phyloP scores from a whole-genome alignment of 2,113 vertebrate genomes.

The Melozone crissalis region DNA sequence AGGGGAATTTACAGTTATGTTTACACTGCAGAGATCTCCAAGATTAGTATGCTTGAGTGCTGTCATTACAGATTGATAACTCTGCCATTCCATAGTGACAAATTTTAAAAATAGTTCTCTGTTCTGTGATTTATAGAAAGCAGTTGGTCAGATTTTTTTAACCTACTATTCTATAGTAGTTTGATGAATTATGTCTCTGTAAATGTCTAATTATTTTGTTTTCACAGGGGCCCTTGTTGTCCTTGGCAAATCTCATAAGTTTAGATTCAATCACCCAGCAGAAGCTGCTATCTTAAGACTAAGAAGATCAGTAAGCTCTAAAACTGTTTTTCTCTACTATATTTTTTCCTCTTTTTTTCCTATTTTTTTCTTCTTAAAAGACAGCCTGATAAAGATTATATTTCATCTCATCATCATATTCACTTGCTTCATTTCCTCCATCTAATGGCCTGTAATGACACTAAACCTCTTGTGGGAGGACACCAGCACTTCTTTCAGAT shows the following conservation, averaged over 20 bases:
- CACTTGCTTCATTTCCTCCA: constrained; percentile 1
- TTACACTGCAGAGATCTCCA: background rate
- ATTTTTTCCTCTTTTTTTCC: background rate
- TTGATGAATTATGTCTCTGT: background rate
- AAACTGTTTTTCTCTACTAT: background rate
- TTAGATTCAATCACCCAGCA: constrained; percentile 95
- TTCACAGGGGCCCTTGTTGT: constrained; percentile 86
- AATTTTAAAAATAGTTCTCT: background rate
- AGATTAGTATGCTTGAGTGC: background rate
- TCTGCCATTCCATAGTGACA: background rate
- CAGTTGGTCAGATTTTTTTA: background rate
- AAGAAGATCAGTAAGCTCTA: constrained; percentile 83
- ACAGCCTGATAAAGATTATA: background rate
- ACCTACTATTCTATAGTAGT: background rate
- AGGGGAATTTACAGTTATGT: background rate
- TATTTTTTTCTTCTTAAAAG: background rate
- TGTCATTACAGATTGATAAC: background rate
- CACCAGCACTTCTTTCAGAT: background rate
- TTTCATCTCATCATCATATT: background rate
- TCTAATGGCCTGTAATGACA: constrained; percentile 20
- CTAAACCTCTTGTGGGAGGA: background rate
- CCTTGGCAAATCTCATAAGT: constrained; percentile 87
- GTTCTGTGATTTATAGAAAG: background rate
- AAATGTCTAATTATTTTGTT: background rate
- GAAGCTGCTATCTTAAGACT: constrained; percentile 90